phyloP scores from a whole-genome alignment of 2,797 vertebrate genomes.

The Chromis chromis region DNA sequence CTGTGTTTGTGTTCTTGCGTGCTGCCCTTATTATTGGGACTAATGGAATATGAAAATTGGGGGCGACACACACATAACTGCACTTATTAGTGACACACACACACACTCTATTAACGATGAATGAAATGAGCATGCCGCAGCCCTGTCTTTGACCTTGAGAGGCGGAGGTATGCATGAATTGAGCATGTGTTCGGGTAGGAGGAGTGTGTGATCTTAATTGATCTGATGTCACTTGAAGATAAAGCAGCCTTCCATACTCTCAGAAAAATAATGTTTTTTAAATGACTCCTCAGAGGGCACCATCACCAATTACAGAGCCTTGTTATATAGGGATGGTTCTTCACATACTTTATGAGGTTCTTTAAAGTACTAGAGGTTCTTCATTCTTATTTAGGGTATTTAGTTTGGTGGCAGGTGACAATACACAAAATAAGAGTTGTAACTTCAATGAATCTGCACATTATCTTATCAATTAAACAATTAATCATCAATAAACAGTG shows the following conservation, averaged over 20 bases:
- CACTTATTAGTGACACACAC: conserved; percentile 4
- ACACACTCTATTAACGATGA: conserved; percentile 5
- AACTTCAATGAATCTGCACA: no score
- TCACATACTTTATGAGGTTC: no score
- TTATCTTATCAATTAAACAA: no score
- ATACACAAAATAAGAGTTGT: no score
- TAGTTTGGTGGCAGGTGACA: no score
- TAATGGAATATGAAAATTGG: conserved; percentile 50
- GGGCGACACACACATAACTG: conserved; percentile 5
- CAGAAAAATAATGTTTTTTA: no score
- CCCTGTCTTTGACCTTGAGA: conserved; percentile 62
- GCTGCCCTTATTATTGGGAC: conserved; percentile 31
- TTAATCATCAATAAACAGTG: no score
- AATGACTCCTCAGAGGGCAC: no score
- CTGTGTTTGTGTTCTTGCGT: conserved; percentile 46
- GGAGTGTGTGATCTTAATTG: conserved; percentile 66
- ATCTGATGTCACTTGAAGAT: conserved; percentile 66
- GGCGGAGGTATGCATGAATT: conserved; percentile 25
- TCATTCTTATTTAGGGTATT: no score
- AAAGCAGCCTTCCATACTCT: conserved; percentile 28
- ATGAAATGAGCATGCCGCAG: conserved; percentile 18
- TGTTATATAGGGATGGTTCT: no score
- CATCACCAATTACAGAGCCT: no score
- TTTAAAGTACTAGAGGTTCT: no score
- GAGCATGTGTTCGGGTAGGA: conserved; percentile 19